Percentiles rank a stretch among this genome's conserved stretches.
Evolutionary conservation across 2,113 vertebrate species (phyloP).

Genomic region (Hassar affinis): DNA sequence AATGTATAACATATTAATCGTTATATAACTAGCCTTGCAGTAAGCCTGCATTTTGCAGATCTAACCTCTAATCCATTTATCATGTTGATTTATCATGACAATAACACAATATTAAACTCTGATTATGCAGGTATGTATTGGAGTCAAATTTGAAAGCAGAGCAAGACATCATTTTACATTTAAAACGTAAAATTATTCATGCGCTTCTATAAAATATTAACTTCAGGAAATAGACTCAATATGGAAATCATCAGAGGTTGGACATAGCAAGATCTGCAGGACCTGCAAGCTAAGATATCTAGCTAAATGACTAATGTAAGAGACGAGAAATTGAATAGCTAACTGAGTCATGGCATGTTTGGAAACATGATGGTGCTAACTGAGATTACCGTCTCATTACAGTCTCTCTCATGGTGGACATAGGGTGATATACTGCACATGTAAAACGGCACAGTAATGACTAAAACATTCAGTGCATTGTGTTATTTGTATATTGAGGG

Average conservation of each 20-base stretch:
- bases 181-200: neutral
- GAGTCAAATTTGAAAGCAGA: neutral
- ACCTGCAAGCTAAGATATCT: neutral
- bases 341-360: too few relatives aligned
- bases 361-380: too few relatives aligned
- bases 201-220: neutral
- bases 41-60: neutral
- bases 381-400: too few relatives aligned
- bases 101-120: too few relatives aligned
- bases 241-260: neutral
- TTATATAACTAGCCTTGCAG: neutral
- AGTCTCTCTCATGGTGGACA: too few relatives aligned
- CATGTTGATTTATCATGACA: too few relatives aligned
- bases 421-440: neutral
- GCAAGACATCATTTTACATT: neutral
- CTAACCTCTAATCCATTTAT: neutral
- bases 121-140: neutral
- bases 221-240: neutral
- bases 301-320: neutral
- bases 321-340: neutral
- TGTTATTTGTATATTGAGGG: neutral
- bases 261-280: neutral
- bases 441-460: neutral
- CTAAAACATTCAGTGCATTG: neutral
- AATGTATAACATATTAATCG: neutral